Evolutionary conservation across 2,113 vertebrate genomes (phyloP).

Genomic region (Antechinus flavipes): DNA sequence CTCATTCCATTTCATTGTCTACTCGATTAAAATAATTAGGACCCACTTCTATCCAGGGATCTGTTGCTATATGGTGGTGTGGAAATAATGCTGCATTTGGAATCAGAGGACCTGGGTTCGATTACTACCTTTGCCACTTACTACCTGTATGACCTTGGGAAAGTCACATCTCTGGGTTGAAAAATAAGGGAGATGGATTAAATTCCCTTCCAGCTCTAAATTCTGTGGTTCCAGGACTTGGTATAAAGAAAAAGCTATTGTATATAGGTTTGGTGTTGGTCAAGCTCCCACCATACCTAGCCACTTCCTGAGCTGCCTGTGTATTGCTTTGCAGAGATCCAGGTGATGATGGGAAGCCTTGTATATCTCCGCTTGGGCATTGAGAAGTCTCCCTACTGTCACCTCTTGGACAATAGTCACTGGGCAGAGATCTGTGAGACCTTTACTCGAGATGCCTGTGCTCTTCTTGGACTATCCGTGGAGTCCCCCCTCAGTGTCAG

Average conservation of each 20-base stretch:
- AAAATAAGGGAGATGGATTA: background rate
- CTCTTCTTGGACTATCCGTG: conserved; percentile 92
- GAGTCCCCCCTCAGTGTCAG: conserved; percentile 95
- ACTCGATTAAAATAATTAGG: background rate
- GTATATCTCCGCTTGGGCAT: conserved; percentile 94
- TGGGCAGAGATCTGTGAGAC: conserved; percentile 95
- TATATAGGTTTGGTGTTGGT: background rate
- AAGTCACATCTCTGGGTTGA: background rate
- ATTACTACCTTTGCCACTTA: background rate
- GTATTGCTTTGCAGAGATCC: conserved; percentile 87
- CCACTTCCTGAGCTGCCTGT: conserved; percentile 6
- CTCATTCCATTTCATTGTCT: background rate
- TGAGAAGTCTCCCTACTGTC: conserved; percentile 92
- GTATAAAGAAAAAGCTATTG: background rate
- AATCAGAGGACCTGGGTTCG: background rate
- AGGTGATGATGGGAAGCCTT: conserved; percentile 94
- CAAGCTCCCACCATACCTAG: background rate
- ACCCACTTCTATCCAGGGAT: background rate
- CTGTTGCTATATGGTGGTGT: background rate
- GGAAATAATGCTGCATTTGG: background rate
- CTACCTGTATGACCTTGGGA: conserved; percentile 1
- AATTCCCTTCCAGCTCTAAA: background rate
- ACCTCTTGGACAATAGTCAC: conserved; percentile 91
- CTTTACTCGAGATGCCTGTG: conserved; percentile 92
- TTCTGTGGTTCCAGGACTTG: fast-evolving